Conservation (phyloP, 2,888 invertebrate genomes). For the Tillus elongatus region DNA sequence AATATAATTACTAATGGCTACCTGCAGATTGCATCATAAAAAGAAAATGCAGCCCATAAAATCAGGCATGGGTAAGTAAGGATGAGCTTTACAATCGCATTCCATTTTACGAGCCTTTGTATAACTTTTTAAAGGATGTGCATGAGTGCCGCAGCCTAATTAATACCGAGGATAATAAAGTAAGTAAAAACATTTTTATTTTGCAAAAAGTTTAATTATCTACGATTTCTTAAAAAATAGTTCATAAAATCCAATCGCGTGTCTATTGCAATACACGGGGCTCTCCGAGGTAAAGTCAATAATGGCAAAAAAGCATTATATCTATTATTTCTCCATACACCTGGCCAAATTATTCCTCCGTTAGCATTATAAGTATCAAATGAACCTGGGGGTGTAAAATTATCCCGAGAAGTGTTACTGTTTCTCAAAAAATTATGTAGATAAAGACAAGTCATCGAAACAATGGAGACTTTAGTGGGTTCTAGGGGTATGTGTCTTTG, state of each 20-base stretch:
- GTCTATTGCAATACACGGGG: too few species aligned
- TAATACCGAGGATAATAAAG: slow-evolving; percentile 2
- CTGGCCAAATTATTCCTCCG: slow-evolving; percentile 14
- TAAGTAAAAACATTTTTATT: too few species aligned
- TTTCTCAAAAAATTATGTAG: slow-evolving; percentile 24
- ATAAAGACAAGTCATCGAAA: slow-evolving; percentile 19
- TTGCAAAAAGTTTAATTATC: neutral
- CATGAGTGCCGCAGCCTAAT: slow-evolving; percentile 4
- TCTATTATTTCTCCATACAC: slow-evolving; percentile 18
- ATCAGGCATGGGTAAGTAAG: slow-evolving; percentile 2
- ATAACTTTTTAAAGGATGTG: slow-evolving; percentile 1
- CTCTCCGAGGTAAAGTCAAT: slow-evolving; percentile 9
- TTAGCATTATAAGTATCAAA: slow-evolving; percentile 20
- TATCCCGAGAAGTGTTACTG: slow-evolving; percentile 15
- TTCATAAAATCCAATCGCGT: slow-evolving; percentile 10
- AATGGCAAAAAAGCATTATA: slow-evolving; percentile 9
- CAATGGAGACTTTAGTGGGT: slow-evolving; percentile 15
- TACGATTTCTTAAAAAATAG: slow-evolving; percentile 6
- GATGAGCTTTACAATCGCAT: slow-evolving; percentile 2
- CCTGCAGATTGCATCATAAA: slow-evolving; percentile 2
- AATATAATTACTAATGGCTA: neutral
- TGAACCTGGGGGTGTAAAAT: slow-evolving; percentile 21
- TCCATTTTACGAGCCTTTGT: slow-evolving; percentile 4
- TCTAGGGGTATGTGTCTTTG: slow-evolving; percentile 4
- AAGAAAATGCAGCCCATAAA: slow-evolving; percentile 3